Evolutionary conservation across 2,888 invertebrate genomes (phyloP), one percentile per base, ranked within the genome.

Genomic region (Bimastos eiseni): DNA sequence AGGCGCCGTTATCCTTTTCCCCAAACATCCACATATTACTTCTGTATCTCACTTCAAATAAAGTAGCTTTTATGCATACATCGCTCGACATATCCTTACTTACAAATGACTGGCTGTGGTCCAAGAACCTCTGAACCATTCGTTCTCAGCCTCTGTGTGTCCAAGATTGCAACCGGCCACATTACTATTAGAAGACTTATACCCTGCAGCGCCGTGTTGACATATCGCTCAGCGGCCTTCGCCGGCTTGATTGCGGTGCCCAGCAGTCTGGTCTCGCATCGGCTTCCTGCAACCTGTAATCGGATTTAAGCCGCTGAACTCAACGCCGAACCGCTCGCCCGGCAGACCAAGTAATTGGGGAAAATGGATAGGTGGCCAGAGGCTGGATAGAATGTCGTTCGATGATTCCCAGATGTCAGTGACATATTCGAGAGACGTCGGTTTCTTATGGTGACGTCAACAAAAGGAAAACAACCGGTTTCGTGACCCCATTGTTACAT

Each of bases 301-400:
- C 70, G 70, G 70, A 70, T 70, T 70, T 70, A 70, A 70, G 70
- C 70, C 70, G 70, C 70, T 70, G 70, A 70, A 70, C 70, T 70
- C 70, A 70, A 13, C 70, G 70, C 70, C 49, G 1, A 24, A 1
- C 70, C n/a, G 70, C 70, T n/a, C 30, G 70, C 70, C 30, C 70
- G n/a, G 70, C 70, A 70, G 70, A n/a, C 30, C 13, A 11, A 30
- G 70, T 70, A 70, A 70, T 70, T 70, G 70, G 70, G 70, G 70
- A 70, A 70, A 70, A 70, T 70, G 70, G 70, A 70, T 70, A 70
- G 70, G 70, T 70, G n/a, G n/a, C 70, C n/a, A n/a, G 70, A 70
- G 70, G 70, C 6, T 1, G 70, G 70, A 70, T 70, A 70, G 70
- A 21, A 70, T 70, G 70, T 70, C 70, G n/a, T n/a, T 70, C 8